Percentiles rank a stretch among this genome's conserved stretches.
phyloP scores from a whole-genome alignment of 2,888 invertebrate genomes.

The Lypha dubia region DNA sequence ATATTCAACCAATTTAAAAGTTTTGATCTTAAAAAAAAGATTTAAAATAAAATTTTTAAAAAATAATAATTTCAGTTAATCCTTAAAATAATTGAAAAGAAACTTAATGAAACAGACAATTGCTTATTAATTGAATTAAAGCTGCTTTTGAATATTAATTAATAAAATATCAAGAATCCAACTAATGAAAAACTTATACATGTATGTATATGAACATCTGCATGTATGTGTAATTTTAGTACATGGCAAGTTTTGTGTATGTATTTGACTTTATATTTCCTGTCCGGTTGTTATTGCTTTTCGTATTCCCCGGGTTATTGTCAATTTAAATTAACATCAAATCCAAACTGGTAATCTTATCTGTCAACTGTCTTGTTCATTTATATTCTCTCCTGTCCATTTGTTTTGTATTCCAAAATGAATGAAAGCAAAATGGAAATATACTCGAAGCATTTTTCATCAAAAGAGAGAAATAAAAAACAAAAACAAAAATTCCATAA shows the following conservation, averaged over 20 bases:
- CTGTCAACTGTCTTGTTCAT: conserved; percentile 66
- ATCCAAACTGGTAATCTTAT: conserved; percentile 66
- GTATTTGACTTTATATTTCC: neutral
- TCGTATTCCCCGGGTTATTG: conserved; percentile 59
- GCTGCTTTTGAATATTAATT: neutral
- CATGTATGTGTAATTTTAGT: conserved; percentile 1
- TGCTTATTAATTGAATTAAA: conserved; percentile 22
- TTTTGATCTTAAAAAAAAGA: too few relatives aligned
- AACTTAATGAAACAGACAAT: neutral
- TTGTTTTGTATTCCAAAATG: conserved; percentile 17
- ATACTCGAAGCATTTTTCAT: conserved; percentile 51
- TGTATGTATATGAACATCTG: too few relatives aligned
- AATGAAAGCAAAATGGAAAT: conserved; percentile 31
- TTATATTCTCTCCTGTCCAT: conserved; percentile 54
- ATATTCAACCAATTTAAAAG: too few relatives aligned
- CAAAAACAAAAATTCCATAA: conserved; percentile 8
- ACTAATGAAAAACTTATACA: neutral
- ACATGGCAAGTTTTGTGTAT: neutral
- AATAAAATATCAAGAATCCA: conserved; percentile 1
- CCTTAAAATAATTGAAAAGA: neutral
- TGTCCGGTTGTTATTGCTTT: conserved; percentile 17
- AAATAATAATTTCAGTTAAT: neutral
- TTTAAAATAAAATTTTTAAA: too few relatives aligned
- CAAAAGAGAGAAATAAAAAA: conserved; percentile 22
- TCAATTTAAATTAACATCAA: conserved; percentile 71